Evolutionary conservation across 92 coral and sea anemone genomes (phyloP), one percentile per base, ranked within the genome.

Genomic region (Porites lobata): DNA sequence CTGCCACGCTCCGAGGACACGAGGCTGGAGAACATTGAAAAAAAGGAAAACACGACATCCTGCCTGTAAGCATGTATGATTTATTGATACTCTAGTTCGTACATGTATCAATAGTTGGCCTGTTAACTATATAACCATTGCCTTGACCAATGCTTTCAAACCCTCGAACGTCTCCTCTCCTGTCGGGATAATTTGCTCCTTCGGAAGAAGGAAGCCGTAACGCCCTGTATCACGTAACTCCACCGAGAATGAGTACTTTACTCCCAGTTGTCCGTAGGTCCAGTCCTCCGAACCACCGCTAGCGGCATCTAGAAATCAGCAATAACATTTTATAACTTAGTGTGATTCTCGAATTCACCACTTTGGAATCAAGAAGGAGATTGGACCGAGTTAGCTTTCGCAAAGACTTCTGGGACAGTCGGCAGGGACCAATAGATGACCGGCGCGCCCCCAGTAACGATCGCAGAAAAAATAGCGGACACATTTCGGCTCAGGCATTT

Each of bases 271-370:
- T n/a, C 81, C 86, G 66, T 96, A 96, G 7, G 88, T 88, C 96
- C 96, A 96, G 88, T 96, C 98, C 58, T 94, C 92, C 9, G 91
- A 76, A 9, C 96, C 98, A 4, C 98, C 98, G 2, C 96, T 79
- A 7, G 96, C 94, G 10, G 98, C 87, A 71, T 96, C 98, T 95
- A 72, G 38, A 24, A 72, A 58, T 58, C 17, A 58, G 17, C 17
- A 17, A 58, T 11, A 38, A 58, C 13, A 58, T 12, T 58, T 38
- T 38, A 38, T 38, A 38, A 4, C 47, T 38, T 38, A 38, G 47
- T 38, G 6, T 4, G 47, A 38, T 38, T 38, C 47, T 38, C 47
- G 47, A 38, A 38, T 38, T 38, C 47, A 7, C 47, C 47, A 38
- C 47, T 38, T 38, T 38, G 4, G 47, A 3, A 38, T 38, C 47